A percentile compares a stretch with the other conserved stretches of the same genome.
phyloP scores from a whole-genome alignment of 2,113 vertebrate genomes.

The Arvicanthis niloticus region DNA sequence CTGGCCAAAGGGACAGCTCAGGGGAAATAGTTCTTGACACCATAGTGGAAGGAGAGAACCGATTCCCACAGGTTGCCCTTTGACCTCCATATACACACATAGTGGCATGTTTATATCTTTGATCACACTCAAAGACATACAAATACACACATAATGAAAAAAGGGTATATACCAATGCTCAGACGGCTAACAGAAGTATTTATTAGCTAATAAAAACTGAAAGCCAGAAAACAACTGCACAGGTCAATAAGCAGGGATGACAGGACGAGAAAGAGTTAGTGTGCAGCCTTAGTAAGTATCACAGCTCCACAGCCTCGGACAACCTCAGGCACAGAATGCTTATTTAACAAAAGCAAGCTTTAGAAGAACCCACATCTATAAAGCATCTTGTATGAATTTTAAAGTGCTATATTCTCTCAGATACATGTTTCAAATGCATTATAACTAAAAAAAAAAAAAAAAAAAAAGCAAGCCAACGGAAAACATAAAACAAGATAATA shows the following conservation, averaged over 20 bases:
- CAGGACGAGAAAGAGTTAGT: background rate
- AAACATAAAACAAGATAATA: background rate
- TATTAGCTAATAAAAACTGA: background rate
- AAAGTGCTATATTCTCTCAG: slow-evolving; percentile 7
- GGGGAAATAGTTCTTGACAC: background rate
- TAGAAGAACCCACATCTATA: background rate
- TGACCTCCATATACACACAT: background rate
- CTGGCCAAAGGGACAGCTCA: background rate
- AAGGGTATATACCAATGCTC: background rate
- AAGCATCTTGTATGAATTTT: slow-evolving; percentile 6
- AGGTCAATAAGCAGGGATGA: background rate
- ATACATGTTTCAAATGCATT: background rate
- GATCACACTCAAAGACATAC: background rate
- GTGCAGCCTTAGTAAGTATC: background rate
- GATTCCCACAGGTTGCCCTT: background rate
- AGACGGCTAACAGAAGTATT: background rate
- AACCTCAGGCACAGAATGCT: background rate
- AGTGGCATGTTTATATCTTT: too few relatives aligned
- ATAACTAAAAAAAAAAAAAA: background rate
- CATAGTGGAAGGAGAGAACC: background rate
- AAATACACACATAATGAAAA: background rate
- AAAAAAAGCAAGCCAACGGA: background rate
- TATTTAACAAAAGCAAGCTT: background rate
- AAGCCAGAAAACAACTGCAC: background rate
- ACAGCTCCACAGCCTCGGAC: background rate